Percentiles rank a stretch among this genome's conserved stretches.
phyloP scores from a whole-genome alignment of 2,888 invertebrate genomes.

The Melieria crassipennis region DNA sequence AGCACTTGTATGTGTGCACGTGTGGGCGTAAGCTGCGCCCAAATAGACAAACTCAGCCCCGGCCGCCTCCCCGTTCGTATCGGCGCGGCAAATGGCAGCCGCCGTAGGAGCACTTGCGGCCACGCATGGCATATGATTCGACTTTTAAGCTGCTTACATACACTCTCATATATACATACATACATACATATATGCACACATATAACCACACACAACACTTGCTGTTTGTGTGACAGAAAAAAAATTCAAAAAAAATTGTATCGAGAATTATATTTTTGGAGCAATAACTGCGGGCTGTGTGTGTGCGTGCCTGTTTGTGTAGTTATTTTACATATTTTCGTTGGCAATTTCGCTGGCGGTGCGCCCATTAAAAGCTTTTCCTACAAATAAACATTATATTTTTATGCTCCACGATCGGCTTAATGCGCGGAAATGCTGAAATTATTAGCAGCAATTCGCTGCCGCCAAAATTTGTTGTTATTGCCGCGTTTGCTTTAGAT shows the following conservation, averaged over 20 bases:
- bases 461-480: too few relatives aligned
- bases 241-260: not conserved
- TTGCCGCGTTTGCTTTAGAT: too few relatives aligned
- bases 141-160: conserved; percentile 9
- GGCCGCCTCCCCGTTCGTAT: not conserved
- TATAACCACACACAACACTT: not conserved
- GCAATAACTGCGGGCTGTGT: not conserved
- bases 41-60: too few relatives aligned
- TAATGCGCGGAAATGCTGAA: too few relatives aligned
- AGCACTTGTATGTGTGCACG: not conserved
- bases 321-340: not conserved
- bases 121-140: not conserved
- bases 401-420: too few relatives aligned
- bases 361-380: too few relatives aligned
- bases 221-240: not conserved
- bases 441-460: not conserved
- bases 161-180: not conserved
- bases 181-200: not conserved
- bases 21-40: too few relatives aligned
- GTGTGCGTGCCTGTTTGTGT: not conserved
- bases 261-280: not conserved
- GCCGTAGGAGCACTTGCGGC: not conserved
- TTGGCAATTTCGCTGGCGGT: too few relatives aligned
- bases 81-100: not conserved
- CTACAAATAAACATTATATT: too few relatives aligned